Conservation (phyloP, 2,797 vertebrate genomes). For the Tiaroga cobitis region DNA sequence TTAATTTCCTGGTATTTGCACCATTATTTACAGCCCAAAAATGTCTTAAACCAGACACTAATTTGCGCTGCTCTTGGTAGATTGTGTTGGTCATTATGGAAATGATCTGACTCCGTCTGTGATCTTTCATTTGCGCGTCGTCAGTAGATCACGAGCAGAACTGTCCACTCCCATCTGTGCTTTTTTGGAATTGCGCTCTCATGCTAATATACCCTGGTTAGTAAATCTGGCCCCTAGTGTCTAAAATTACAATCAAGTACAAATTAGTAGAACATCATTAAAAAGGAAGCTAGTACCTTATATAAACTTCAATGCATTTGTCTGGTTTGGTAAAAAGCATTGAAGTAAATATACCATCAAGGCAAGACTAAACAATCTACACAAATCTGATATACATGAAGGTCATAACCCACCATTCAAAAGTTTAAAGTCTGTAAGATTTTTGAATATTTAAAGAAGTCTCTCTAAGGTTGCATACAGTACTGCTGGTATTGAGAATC, state of each 20-base stretch:
- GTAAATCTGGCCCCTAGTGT: background rate
- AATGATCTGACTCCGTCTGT: no score
- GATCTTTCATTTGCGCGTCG: no score
- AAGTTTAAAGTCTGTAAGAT: background rate
- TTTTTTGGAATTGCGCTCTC: no score
- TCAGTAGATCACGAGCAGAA: no score
- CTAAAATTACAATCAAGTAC: background rate
- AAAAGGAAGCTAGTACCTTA: background rate
- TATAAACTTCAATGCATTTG: background rate
- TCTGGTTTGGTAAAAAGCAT: background rate
- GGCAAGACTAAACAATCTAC: background rate
- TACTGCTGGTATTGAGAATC: no score
- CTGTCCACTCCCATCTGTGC: no score
- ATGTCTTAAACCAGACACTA: no score
- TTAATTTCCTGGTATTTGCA: no score
- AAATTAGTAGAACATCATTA: background rate
- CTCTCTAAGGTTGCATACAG: background rate
- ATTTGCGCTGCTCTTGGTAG: no score
- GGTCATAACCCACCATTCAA: background rate
- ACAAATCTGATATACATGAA: background rate
- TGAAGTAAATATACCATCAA: background rate
- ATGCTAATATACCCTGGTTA: no score
- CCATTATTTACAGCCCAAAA: no score
- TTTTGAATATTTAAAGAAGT: background rate
- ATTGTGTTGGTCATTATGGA: no score